phyloP scores from a whole-genome alignment of 2,888 invertebrate genomes.

The Tillus elongatus region DNA sequence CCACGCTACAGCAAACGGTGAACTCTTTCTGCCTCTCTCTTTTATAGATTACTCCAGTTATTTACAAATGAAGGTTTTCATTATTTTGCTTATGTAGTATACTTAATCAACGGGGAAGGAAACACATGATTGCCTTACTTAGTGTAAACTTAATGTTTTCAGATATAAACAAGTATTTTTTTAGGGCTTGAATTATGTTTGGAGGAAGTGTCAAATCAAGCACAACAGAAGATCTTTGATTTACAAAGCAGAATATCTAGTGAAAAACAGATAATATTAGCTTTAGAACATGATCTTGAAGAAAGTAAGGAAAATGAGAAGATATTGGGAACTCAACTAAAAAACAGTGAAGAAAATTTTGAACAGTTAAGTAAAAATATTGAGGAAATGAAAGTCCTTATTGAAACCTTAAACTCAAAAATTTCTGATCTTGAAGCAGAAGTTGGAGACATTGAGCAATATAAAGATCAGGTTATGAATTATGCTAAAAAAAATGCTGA shows the following conservation, averaged over 20 bases:
- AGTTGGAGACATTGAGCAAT: slow-evolving; percentile 32
- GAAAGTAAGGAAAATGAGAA: slow-evolving; percentile 22
- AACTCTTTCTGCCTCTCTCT: no score
- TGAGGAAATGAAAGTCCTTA: slow-evolving; percentile 43
- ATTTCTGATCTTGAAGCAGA: slow-evolving; percentile 26
- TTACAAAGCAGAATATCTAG: slow-evolving; percentile 39
- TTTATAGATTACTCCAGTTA: no score
- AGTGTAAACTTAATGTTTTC: no score
- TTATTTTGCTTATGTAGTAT: no score
- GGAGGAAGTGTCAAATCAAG: slow-evolving; percentile 44
- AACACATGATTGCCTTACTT: no score
- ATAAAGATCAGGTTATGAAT: no score
- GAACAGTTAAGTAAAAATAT: slow-evolving; percentile 39
- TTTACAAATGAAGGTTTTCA: no score
- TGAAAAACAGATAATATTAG: slow-evolving; percentile 25
- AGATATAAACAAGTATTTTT: no score
- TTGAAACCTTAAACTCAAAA: slow-evolving; percentile 46
- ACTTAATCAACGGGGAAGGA: no score
- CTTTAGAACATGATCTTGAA: slow-evolving; percentile 25
- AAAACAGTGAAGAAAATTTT: slow-evolving; percentile 37
- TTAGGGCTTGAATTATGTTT: slow-evolving; percentile 47
- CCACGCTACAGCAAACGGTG: no score
- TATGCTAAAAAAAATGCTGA: no score
- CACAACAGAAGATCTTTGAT: slow-evolving; percentile 35
- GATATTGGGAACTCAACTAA: slow-evolving; percentile 35